Conservation (phyloP, 2,888 invertebrate genomes). For the Plagodis pulveraria region DNA sequence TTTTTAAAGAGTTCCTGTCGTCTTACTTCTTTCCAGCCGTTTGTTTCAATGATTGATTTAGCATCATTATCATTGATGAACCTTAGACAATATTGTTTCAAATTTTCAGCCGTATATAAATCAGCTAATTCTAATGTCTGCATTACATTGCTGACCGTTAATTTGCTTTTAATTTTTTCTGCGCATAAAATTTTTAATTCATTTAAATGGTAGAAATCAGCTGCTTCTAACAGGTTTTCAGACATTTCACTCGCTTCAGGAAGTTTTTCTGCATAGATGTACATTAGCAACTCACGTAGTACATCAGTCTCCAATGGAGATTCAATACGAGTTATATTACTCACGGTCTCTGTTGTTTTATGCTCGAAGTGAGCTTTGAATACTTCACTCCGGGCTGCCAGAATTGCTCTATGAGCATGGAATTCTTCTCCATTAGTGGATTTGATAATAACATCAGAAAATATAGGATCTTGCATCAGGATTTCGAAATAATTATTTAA, state of each 20-base stretch:
- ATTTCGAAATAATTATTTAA: not conserved
- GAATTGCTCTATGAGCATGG: not conserved
- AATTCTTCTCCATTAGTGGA: not conserved
- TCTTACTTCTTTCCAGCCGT: not conserved
- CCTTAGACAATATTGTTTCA: not conserved
- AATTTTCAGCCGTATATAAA: not conserved
- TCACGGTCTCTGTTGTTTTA: not conserved
- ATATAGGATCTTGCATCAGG: not conserved
- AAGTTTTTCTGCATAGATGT: not conserved
- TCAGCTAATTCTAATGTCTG: not conserved
- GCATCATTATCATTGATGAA: not conserved
- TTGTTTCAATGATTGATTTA: not conserved
- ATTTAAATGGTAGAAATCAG: not conserved
- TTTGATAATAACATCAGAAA: not conserved
- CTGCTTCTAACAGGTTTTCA: not conserved
- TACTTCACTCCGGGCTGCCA: not conserved
- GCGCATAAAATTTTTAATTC: not conserved
- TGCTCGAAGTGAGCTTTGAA: not conserved
- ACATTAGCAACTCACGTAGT: not conserved
- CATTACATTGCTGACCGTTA: not conserved
- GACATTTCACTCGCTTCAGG: not conserved
- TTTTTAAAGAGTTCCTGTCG: not conserved
- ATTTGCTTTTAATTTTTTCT: not conserved
- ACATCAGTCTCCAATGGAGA: not conserved
- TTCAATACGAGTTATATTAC: not conserved